Base-by-base conservation (phyloP, 2,797 vertebrate species). In the Gallinago nigripennis region DNA sequence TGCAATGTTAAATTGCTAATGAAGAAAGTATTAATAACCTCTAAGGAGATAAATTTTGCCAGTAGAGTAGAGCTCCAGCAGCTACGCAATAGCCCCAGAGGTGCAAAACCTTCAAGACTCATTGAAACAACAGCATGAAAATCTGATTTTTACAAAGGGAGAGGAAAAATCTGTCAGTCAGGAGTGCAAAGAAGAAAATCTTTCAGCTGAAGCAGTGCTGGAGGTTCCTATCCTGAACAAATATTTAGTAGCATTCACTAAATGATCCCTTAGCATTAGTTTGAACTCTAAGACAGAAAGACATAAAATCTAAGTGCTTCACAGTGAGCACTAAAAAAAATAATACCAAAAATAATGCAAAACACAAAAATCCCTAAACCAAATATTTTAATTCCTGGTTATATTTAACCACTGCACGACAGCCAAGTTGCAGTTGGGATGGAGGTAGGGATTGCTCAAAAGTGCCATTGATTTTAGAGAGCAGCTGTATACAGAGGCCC, bases 1-100 rank as follows among this genome's bases (percentile, higher is more conserved):
- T 76, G 82, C 70, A 81, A 31, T 68, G 64, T 66, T 66, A 78
- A 91, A 84, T 69, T 56, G 77, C 82, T 95, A 92, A 92, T 69
- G 85, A 94, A 78, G 84, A 89, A 86, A 83, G 51, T 57, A 58
- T 66, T 92, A 92, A 61, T 90, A 95, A 91, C 56, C 60, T 65
- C 73, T 57, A 69, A 85, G 89, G 35, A 84, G 86, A 87, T 88
- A 57, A 82, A 75, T 41, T 39, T 69, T 0, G 2, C 53, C 66
- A 82, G 45, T 33, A 77, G 25, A 94, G 63, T 33, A 60, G 66
- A 77, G 60, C 51, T 94, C 61, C 80, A 91, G 73, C 58, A 70
- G 85, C 79, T 81, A 88, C 5, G 23, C 77, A 23, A 51, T 54
- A 64, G 88, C 56, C 82, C 53, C 78, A 41, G 33, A 27, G 33